These are phyloP conservation scores for Chelonus insularis DNA, from an alignment of 1,140 invertebrate genomes.

Conservation along the genomic window DNA sequence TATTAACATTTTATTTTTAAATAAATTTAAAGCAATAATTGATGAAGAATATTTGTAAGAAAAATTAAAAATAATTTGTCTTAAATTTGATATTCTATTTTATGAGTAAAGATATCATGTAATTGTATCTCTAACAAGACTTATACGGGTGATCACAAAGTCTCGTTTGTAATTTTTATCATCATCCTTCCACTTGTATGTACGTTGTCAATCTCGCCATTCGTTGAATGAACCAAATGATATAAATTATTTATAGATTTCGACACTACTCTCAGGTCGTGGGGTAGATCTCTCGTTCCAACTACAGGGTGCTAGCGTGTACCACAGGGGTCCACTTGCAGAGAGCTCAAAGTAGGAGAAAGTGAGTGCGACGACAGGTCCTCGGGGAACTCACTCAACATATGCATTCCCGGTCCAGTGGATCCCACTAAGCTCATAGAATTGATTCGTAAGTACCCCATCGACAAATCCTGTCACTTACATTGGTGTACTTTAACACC, in stretches of 20 bases:
- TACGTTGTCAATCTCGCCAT: slow-evolving; percentile 19
- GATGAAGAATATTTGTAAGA: too few relatives aligned
- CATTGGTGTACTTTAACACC: slow-evolving; percentile 52
- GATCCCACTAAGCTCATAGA: slow-evolving; percentile 46
- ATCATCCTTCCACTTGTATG: not conserved
- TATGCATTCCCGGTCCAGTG: slow-evolving; percentile 51
- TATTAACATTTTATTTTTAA: too few relatives aligned
- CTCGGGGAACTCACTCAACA: slow-evolving; percentile 52
- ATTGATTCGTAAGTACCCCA: slow-evolving; percentile 59
- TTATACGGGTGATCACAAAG: too few relatives aligned
- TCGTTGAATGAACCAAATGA: slow-evolving; percentile 58
- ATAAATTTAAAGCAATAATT: too few relatives aligned
- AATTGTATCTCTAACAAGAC: too few relatives aligned
- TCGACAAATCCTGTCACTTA: slow-evolving; percentile 35
- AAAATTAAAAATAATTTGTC: too few relatives aligned
- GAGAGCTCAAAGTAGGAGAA: slow-evolving; percentile 7
- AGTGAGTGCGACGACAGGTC: slow-evolving; percentile 39
- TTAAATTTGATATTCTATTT: too few relatives aligned
- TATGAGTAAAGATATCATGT: too few relatives aligned
- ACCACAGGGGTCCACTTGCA: slow-evolving; percentile 56
- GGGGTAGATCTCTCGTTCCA: slow-evolving; percentile 22
- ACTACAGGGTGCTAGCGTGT: slow-evolving; percentile 32
- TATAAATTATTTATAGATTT: slow-evolving; percentile 63
- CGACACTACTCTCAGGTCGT: slow-evolving; percentile 50
- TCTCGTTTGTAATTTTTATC: slow-evolving; percentile 4